Conservation (phyloP, 2,888 invertebrate genomes). For the Eupithecia vulgata region DNA sequence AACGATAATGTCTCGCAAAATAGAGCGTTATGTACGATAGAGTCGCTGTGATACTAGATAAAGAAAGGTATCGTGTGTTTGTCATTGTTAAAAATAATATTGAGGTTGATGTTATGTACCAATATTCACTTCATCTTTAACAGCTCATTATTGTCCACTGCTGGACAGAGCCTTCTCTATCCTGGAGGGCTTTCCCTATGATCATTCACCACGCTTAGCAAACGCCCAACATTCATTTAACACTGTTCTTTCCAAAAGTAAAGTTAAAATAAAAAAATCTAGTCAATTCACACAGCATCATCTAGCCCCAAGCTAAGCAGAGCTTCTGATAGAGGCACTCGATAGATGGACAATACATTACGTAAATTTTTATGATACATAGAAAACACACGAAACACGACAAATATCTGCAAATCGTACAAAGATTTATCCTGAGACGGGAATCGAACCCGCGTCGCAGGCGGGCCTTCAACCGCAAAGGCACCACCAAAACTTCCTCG, state of each 20-base stretch:
- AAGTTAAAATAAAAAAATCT: too few relatives aligned
- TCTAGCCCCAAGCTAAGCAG: too few relatives aligned
- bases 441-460: neutral
- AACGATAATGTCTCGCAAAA: conserved; percentile 38
- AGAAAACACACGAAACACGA: neutral
- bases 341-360: neutral
- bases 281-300: too few relatives aligned
- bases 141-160: too few relatives aligned
- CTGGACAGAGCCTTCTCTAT: too few relatives aligned
- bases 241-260: too few relatives aligned
- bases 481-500: neutral
- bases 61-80: neutral
- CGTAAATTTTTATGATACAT: neutral
- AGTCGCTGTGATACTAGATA: conserved; percentile 2
- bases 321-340: neutral
- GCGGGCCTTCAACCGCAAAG: neutral
- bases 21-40: conserved; percentile 39
- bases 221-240: too few relatives aligned
- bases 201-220: too few relatives aligned
- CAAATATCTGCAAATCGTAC: neutral
- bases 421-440: neutral
- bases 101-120: neutral
- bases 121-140: too few relatives aligned
- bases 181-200: too few relatives aligned
- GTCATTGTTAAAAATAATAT: neutral